These are phyloP conservation scores for Lepus americanus DNA, from an alignment of 2,113 vertebrate species.

Conservation along the genomic window DNA sequence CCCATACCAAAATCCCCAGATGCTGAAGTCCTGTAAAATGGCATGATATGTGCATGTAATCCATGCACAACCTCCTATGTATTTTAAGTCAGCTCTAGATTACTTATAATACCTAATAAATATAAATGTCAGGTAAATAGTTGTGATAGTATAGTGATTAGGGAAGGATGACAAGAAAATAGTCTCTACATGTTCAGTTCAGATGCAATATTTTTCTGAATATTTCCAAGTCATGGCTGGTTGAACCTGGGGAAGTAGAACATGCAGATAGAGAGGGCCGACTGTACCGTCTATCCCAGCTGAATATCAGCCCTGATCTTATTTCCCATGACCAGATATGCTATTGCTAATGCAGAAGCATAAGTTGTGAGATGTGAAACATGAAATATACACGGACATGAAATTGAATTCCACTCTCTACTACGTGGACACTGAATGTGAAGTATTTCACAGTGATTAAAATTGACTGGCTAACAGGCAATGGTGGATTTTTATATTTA, in stretches of 20 bases:
- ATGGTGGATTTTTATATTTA: slow-evolving; percentile 64
- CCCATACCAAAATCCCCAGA: not conserved
- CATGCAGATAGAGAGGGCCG: not conserved
- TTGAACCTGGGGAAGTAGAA: not conserved
- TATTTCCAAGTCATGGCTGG: not conserved
- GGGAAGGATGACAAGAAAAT: not conserved
- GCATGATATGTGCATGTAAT: not conserved
- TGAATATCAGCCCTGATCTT: slow-evolving; percentile 28
- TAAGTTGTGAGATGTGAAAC: slow-evolving; percentile 75
- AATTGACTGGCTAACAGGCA: slow-evolving; percentile 75
- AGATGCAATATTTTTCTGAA: not conserved
- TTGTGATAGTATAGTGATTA: not conserved
- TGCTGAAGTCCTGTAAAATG: not conserved
- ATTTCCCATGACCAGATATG: slow-evolving; percentile 64
- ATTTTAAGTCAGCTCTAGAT: not conserved
- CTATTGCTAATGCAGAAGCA: slow-evolving; percentile 68
- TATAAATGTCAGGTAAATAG: not conserved
- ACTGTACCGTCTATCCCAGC: not conserved
- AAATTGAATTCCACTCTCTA: slow-evolving; percentile 79
- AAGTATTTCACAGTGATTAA: slow-evolving; percentile 87
- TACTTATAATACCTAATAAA: not conserved
- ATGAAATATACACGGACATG: slow-evolving; percentile 76
- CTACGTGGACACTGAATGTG: slow-evolving; percentile 72
- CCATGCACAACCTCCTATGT: not conserved
- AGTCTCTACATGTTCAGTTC: not conserved